Evolutionary conservation across 2,888 invertebrate species (phyloP).

Genomic region (Drosophila antonietae): DNA sequence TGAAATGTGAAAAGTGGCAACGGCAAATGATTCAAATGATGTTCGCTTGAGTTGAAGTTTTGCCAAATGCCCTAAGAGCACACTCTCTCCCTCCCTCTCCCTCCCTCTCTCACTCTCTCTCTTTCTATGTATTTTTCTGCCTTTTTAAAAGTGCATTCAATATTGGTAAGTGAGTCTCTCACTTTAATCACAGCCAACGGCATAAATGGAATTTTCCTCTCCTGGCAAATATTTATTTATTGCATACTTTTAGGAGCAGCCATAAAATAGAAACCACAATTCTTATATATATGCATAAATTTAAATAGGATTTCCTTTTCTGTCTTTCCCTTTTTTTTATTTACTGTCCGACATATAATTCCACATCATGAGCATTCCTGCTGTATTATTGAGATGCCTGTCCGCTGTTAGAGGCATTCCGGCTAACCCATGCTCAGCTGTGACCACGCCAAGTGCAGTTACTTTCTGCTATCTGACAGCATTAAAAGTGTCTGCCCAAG

Average conservation of each 20-base stretch:
- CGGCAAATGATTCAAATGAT: background rate
- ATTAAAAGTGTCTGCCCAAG: conserved; percentile 80
- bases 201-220: conserved; percentile 16
- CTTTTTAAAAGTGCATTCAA: conserved; percentile 2
- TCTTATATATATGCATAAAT: conserved; percentile 9
- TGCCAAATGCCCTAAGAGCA: background rate
- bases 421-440: conserved; percentile 4
- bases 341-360: conserved; percentile 24
- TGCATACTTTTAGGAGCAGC: conserved; percentile 46
- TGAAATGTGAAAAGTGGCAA: conserved; percentile 18
- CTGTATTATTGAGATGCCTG: conserved; percentile 60
- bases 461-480: conserved; percentile 75
- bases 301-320: conserved; percentile 3
- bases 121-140: background rate
- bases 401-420: conserved; percentile 41
- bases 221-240: conserved; percentile 17
- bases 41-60: background rate
- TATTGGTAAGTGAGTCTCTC: background rate
- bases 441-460: conserved; percentile 69
- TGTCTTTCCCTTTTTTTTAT: background rate
- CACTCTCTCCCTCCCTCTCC: background rate
- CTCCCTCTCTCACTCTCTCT: background rate
- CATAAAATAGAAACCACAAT: conserved; percentile 23
- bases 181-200: conserved; percentile 3
- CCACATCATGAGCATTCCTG: conserved; percentile 28